These are phyloP conservation scores for Calonectris borealis DNA, from an alignment of 2,113 vertebrate species.

Conservation along the genomic window DNA sequence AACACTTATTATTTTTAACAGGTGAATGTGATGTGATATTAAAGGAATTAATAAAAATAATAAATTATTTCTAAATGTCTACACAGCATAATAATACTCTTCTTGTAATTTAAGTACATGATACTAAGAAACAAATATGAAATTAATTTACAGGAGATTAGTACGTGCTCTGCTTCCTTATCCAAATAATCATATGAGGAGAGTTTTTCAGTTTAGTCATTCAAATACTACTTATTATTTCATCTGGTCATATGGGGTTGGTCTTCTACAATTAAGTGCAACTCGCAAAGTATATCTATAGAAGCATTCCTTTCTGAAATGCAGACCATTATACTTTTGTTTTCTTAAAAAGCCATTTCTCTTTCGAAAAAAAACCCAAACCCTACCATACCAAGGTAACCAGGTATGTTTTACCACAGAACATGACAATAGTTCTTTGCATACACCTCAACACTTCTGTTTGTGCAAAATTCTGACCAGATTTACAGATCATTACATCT, in stretches of 20 bases:
- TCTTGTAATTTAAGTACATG: background rate
- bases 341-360: background rate
- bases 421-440: background rate
- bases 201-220: background rate
- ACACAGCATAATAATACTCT: background rate
- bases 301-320: background rate
- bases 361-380: background rate
- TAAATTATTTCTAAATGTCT: background rate
- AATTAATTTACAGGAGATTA: background rate
- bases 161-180: background rate
- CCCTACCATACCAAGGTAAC: background rate
- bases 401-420: background rate
- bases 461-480: background rate
- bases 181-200: background rate
- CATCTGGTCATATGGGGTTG: background rate
- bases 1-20: background rate
- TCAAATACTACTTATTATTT: background rate
- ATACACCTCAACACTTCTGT: background rate
- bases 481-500: background rate
- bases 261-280: background rate
- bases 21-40: background rate
- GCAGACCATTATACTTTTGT: background rate
- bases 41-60: background rate
- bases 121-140: background rate
- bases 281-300: background rate